A percentile compares a stretch with the other conserved stretches of the same genome.
Conservation (phyloP, 23 tunicate genomes). For the Clavelina lepadiformis region DNA sequence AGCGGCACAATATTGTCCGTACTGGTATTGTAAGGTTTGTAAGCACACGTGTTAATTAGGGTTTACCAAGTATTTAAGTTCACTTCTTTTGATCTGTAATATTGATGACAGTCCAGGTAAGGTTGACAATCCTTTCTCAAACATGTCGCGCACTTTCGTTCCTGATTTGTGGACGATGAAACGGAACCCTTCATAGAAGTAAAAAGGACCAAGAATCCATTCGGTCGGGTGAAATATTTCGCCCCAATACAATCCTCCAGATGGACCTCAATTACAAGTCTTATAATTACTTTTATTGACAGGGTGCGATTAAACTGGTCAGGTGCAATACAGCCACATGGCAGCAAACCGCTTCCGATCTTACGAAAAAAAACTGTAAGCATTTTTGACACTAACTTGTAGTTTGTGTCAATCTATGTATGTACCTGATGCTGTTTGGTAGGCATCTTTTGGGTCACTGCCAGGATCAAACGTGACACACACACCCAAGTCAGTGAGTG, state of each 20-base stretch:
- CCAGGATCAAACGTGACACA: slow-evolving; percentile 58
- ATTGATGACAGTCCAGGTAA: slow-evolving; percentile 22
- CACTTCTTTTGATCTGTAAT: slow-evolving; percentile 5
- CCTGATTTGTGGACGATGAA: slow-evolving; percentile 32
- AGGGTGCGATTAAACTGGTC: too few species aligned
- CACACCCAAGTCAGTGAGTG: slow-evolving; percentile 44
- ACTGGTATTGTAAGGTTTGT: too few species aligned
- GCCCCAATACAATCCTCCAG: slow-evolving; percentile 21
- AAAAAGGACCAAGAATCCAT: slow-evolving; percentile 46
- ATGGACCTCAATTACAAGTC: slow-evolving; percentile 13
- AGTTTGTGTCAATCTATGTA: too few species aligned
- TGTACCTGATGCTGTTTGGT: slow-evolving; percentile 40
- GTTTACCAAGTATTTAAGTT: too few species aligned
- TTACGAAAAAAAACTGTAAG: too few species aligned
- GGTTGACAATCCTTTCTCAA: slow-evolving; percentile 15
- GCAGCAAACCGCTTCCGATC: too few species aligned
- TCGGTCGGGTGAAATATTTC: slow-evolving; percentile 1
- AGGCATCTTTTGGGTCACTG: background rate
- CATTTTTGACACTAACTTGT: too few species aligned
- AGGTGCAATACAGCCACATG: too few species aligned
- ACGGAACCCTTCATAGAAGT: slow-evolving; percentile 29
- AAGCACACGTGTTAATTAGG: too few species aligned
- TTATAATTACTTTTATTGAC: background rate
- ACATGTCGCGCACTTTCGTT: background rate
- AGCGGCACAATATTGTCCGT: too few species aligned